Evolutionary conservation across 2,797 vertebrate species (phyloP), one percentile per base, ranked within the genome.

Genomic region (Lacerta agilis): DNA sequence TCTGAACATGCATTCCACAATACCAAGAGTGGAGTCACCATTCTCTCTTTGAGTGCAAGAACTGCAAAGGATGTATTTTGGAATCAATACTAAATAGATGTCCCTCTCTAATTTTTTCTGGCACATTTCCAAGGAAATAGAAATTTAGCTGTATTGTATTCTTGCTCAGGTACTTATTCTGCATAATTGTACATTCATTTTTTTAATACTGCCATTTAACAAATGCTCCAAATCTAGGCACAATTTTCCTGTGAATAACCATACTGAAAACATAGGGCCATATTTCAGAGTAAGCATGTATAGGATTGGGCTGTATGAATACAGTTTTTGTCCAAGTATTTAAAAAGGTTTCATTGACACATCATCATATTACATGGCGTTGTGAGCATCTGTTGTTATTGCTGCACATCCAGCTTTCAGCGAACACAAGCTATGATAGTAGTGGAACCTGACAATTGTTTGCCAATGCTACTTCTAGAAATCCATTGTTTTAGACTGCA

Each of bases 401-500:
- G 58, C 58, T 61, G 20, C 17, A 23, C 20, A 61, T 61, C 49
- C 58, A 23, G 58, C 58, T 7, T 61, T 61, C 58, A 61, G 20
- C 58, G 23, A 61, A 61, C 18, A 6, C 58, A 61, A 49, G 11
- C 49, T 49, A 49, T 49, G 49, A 49, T 49, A 49, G 49, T 15
- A 49, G 49, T 87, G 58, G n/a, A 67, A 82, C 33, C 23, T 82
- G 41, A n/a, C 41, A 82, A 45, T 81, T 82, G 13, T 75, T 49
- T 69, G 10, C 43, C 49, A 36, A 66, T 81, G 13, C 20, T n/a
- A 18, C 17, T 85, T 77, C 41, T 76, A 66, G n/a, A 75, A 66
- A 87, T 76, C 73, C 29, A 82, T 67, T 66, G 58, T 75, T 76
- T 82, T 49, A 87, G 38, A 66, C 10, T 87, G 58, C 72, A 82